phyloP scores from a whole-genome alignment of 2,797 vertebrate species.

The Acrossocheilus wenchowensis region DNA sequence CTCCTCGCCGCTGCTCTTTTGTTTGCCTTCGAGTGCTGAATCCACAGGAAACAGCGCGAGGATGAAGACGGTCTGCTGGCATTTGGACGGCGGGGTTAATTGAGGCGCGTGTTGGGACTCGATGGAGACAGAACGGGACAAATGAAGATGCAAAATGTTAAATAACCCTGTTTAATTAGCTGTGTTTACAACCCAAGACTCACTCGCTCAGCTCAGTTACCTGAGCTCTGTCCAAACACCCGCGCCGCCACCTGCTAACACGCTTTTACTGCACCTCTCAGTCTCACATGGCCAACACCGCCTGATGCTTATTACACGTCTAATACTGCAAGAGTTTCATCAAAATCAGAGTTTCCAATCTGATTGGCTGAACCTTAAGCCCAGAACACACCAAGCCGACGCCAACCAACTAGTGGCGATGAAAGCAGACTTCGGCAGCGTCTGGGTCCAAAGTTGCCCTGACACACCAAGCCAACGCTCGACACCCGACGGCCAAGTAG shows the following conservation, averaged over 20 bases:
- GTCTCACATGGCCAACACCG: background rate
- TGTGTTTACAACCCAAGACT: constrained; percentile 40
- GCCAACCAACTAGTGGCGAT: too few relatives aligned
- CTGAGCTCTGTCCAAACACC: constrained; percentile 35
- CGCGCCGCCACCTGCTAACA: background rate
- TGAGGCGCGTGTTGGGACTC: constrained; percentile 19
- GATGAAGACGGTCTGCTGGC: constrained; percentile 19
- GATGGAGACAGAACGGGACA: constrained; percentile 16
- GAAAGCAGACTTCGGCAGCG: too few relatives aligned
- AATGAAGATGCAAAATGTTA: constrained; percentile 32
- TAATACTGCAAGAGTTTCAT: background rate
- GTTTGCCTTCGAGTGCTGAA: constrained; percentile 54
- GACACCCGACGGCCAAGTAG: too few relatives aligned
- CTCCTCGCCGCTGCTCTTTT: constrained; percentile 39
- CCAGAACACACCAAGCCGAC: too few relatives aligned
- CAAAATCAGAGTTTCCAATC: background rate
- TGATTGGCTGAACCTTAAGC: background rate
- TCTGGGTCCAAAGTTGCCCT: too few relatives aligned
- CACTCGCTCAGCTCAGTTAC: constrained; percentile 1
- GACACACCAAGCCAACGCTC: too few relatives aligned
- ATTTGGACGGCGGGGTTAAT: constrained; percentile 36
- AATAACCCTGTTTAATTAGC: constrained; percentile 46
- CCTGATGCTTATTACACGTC: background rate
- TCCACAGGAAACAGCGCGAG: constrained; percentile 40
- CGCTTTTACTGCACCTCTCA: background rate